Evolutionary conservation across 2,113 vertebrate genomes (phyloP).

Genomic region (Semicossyphus pulcher): DNA sequence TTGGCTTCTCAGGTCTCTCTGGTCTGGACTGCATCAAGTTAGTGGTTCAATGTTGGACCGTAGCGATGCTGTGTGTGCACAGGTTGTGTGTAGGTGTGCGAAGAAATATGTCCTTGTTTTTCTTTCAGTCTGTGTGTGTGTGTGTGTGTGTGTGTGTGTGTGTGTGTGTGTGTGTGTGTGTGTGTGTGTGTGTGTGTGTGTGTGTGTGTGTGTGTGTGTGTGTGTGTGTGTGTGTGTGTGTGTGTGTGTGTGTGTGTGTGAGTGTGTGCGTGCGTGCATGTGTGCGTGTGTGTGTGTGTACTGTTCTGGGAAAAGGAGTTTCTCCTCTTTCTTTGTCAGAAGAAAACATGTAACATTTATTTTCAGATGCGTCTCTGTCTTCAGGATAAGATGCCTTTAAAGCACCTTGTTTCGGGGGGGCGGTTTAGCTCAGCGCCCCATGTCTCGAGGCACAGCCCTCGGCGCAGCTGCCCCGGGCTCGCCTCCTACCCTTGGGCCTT

Average conservation of each 20-base stretch:
- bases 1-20: conserved; percentile 60
- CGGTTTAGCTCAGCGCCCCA: too few relatives aligned
- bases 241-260: conserved; percentile 41
- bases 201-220: not conserved
- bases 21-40: conserved; percentile 76
- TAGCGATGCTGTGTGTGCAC: conserved; percentile 25
- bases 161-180: not conserved
- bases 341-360: conserved; percentile 9
- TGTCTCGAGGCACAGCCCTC: too few relatives aligned
- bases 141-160: not conserved
- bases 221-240: not conserved
- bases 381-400: not conserved
- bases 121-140: conserved; percentile 26
- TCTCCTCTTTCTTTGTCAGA: not conserved
- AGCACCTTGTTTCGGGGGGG: too few relatives aligned
- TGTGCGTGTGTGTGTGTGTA: not conserved
- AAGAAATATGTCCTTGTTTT: conserved; percentile 23
- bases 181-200: conserved; percentile 40
- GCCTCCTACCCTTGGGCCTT: too few relatives aligned
- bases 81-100: conserved; percentile 42
- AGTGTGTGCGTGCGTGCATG: conserved; percentile 1
- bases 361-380: conserved; percentile 2
- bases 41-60: conserved; percentile 52
- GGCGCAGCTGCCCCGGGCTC: too few relatives aligned
- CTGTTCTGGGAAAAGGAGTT: too few relatives aligned